Percentiles rank a stretch among this genome's conserved stretches.
phyloP scores from a whole-genome alignment of 2,797 vertebrate genomes.

The Manis javanica region DNA sequence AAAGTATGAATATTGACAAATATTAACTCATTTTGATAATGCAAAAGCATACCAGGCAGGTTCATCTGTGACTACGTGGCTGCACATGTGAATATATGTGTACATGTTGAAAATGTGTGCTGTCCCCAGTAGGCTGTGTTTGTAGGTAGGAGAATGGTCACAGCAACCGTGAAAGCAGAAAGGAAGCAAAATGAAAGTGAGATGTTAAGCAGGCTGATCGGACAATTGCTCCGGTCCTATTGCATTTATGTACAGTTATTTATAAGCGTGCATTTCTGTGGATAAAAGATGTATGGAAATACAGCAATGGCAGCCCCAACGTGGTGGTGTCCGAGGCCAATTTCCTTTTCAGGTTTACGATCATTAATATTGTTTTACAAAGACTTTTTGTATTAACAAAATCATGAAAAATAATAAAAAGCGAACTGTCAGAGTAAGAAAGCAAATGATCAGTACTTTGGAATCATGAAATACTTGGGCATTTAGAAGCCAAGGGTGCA shows the following conservation, averaged over 20 bases:
- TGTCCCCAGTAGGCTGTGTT: neutral
- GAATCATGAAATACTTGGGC: neutral
- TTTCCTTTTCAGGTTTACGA: neutral
- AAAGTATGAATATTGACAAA: neutral
- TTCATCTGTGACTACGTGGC: neutral
- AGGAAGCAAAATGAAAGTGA: neutral
- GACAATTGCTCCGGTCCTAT: neutral
- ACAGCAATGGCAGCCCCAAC: neutral
- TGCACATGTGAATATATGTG: neutral
- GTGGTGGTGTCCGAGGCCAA: neutral
- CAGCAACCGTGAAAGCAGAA: neutral
- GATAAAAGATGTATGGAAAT: neutral
- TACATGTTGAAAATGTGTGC: neutral
- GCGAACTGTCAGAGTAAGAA: neutral
- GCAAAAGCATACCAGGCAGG: neutral
- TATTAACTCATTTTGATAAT: neutral
- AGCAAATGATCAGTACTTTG: neutral
- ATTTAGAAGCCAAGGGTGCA: neutral
- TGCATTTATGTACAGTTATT: neutral
- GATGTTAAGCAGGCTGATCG: neutral
- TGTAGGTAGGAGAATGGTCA: neutral
- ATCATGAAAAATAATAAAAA: neutral
- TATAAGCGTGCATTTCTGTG: neutral
- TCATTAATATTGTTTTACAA: neutral
- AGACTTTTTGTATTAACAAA: neutral